These are phyloP conservation scores for Cataglyphis altisquamis DNA, from an alignment of 2,888 invertebrate genomes.

Conservation along the genomic window DNA sequence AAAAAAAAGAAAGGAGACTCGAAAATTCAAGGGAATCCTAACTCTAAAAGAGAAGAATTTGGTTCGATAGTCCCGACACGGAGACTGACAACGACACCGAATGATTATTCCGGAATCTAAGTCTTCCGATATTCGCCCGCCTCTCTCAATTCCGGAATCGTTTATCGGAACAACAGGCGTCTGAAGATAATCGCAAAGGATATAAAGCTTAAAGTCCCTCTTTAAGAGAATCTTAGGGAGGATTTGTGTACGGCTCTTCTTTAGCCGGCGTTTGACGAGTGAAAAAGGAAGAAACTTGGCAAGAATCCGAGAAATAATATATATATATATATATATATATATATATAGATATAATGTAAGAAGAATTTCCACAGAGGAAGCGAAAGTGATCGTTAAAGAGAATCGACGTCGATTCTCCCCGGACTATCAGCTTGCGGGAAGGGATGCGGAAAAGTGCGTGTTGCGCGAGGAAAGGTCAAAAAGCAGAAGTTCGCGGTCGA, in stretches of 20 bases:
- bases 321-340: too few species aligned
- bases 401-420: constrained; percentile 1
- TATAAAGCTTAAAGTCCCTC: background rate
- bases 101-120: constrained; percentile 12
- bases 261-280: background rate
- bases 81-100: background rate
- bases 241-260: background rate
- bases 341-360: background rate
- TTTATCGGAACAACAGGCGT: constrained; percentile 18
- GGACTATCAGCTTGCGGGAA: constrained; percentile 40
- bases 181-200: constrained; percentile 21
- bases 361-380: background rate
- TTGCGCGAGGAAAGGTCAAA: constrained; percentile 17
- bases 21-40: constrained; percentile 10
- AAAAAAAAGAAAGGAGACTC: constrained; percentile 31
- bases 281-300: background rate
- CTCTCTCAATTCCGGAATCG: constrained; percentile 5
- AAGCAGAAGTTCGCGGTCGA: background rate
- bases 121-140: background rate
- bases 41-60: background rate
- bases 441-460: constrained; percentile 36
- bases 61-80: background rate
- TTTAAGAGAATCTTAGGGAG: background rate
- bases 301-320: background rate
- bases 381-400: background rate